These are phyloP conservation scores for Chamaea fasciata DNA, from an alignment of 2,113 vertebrate genomes.

Conservation along the genomic window DNA sequence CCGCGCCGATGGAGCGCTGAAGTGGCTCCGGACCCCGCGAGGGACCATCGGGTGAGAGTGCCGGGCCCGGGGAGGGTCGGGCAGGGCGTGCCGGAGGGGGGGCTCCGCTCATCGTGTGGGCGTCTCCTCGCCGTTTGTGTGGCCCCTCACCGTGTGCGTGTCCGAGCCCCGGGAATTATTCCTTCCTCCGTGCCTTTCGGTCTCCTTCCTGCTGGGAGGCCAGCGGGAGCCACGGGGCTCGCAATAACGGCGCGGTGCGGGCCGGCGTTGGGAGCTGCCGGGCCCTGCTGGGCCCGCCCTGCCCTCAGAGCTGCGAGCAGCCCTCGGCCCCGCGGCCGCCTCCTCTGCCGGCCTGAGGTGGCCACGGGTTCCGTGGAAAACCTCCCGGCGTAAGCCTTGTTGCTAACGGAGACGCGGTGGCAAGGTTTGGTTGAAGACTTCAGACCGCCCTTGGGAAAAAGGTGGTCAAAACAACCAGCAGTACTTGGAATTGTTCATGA, in stretches of 20 bases:
- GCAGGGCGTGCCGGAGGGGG: no score
- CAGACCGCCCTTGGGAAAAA: not conserved
- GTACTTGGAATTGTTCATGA: not conserved
- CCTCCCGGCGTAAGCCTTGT: not conserved
- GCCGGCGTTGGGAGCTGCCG: not conserved
- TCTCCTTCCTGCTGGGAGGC: not conserved
- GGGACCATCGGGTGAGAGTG: not conserved
- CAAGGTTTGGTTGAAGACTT: not conserved
- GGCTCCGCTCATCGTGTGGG: not conserved
- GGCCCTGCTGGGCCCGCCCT: not conserved
- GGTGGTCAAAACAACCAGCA: rapidly evolving
- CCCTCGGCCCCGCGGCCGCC: not conserved
- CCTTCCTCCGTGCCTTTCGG: not conserved
- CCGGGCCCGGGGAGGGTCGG: not conserved
- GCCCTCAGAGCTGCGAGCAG: not conserved
- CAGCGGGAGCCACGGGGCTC: not conserved
- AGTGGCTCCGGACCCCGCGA: not conserved
- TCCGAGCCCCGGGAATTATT: not conserved
- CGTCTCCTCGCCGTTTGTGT: not conserved
- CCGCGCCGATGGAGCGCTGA: not conserved
- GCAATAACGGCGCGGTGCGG: not conserved
- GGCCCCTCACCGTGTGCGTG: not conserved
- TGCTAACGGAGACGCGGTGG: not conserved
- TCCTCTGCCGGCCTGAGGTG: not conserved
- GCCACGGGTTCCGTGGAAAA: not conserved